phyloP scores from a whole-genome alignment of 1,140 invertebrate genomes.

The Drosophila kikkawai region DNA sequence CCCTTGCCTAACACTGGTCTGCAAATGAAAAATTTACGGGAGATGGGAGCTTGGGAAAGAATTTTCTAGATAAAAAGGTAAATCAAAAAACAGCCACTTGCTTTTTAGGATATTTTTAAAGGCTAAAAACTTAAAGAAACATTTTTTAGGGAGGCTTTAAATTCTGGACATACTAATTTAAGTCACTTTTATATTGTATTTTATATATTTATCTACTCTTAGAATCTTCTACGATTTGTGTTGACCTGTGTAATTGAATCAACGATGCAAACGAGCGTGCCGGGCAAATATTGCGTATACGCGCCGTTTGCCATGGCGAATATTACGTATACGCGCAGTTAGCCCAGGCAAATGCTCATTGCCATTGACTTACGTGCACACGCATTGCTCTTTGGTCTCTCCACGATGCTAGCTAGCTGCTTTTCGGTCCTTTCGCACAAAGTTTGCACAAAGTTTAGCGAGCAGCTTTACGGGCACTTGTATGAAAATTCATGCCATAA shows the following conservation, averaged over 20 bases:
- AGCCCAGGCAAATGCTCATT: conserved; percentile 47
- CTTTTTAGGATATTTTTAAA: neutral
- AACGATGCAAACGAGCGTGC: conserved; percentile 49
- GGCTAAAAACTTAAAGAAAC: neutral
- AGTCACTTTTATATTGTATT: too few relatives aligned
- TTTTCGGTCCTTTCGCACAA: conserved; percentile 50
- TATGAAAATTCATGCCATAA: conserved; percentile 76
- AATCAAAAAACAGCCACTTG: neutral
- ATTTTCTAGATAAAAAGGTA: neutral
- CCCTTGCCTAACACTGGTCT: conserved; percentile 34
- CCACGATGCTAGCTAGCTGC: neutral
- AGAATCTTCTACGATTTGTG: neutral
- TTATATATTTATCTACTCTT: neutral
- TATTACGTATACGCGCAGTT: conserved; percentile 69
- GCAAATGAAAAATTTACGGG: neutral
- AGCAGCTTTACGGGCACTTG: conserved; percentile 72
- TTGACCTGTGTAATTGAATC: conserved; percentile 57
- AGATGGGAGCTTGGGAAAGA: neutral
- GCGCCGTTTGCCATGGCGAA: conserved; percentile 54
- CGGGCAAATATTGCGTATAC: conserved; percentile 63
- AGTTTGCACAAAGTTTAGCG: conserved; percentile 59
- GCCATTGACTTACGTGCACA: conserved; percentile 51
- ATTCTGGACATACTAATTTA: too few relatives aligned
- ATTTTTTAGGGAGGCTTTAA: neutral
- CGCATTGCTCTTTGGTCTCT: conserved; percentile 5